A percentile compares a stretch with the other conserved stretches of the same genome.
Evolutionary conservation across 2,113 vertebrate genomes (phyloP).

Genomic region (Thalassarche chlororhynchos): DNA sequence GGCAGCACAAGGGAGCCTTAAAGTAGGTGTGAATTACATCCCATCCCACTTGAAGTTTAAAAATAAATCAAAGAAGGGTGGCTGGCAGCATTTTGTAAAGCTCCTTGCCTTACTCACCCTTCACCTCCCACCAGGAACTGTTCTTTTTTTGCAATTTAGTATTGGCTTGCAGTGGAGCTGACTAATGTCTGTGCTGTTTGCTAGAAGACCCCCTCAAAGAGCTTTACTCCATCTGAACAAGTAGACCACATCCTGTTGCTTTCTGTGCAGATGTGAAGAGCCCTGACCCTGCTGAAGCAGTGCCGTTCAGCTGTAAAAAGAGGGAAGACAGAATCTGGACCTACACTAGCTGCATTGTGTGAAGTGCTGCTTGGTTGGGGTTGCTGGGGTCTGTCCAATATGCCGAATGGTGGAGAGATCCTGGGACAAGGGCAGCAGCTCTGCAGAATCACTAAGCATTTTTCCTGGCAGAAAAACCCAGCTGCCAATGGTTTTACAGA

Average conservation of each 20-base stretch:
- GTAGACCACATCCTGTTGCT: conserved; percentile 59
- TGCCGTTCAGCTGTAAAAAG: not conserved
- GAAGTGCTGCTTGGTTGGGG: not conserved
- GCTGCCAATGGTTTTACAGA: not conserved
- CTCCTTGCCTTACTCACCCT: conserved; percentile 45
- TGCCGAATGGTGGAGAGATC: not conserved
- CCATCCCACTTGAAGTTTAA: conserved; percentile 58
- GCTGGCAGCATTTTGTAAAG: conserved; percentile 29
- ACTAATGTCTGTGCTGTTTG: conserved; percentile 16
- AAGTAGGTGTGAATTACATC: conserved; percentile 59
- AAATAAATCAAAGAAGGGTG: conserved; percentile 36
- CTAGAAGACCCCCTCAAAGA: conserved; percentile 43
- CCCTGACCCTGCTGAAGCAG: not conserved
- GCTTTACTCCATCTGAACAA: conserved; percentile 2
- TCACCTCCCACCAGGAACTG: conserved; percentile 53
- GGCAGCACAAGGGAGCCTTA: conserved; percentile 12
- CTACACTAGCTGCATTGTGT: not conserved
- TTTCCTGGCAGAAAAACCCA: not conserved
- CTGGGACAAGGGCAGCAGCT: not conserved
- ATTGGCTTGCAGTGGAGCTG: conserved; percentile 15
- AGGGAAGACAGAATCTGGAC: not conserved
- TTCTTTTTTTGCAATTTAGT: not conserved
- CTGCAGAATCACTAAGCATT: not conserved
- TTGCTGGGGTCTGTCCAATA: not conserved
- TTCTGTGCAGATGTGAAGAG: conserved; percentile 6